Base-by-base conservation (phyloP, 2,113 vertebrate species). In the Chamaea fasciata region DNA sequence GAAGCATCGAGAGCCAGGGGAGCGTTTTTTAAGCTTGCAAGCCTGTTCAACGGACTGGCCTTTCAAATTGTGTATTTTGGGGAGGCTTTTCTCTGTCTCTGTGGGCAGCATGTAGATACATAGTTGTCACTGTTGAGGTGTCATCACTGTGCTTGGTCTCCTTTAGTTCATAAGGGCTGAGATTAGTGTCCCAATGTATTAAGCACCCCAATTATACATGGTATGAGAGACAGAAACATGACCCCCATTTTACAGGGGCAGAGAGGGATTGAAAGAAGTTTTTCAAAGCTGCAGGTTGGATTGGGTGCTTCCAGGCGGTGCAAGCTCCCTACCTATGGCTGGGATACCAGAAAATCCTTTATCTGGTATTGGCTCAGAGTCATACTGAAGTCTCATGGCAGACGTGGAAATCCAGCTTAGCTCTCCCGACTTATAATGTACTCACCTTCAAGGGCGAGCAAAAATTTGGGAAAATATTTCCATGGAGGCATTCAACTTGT, bases 131-230 rank as follows among this genome's bases (percentile, higher is more conserved):
- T 30, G 24, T 8, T 68, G 41, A 83, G 64, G n/a, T 87, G 37
- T 67, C 37, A 30, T 83, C 10, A 1, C 6, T 74, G 27, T 89
- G 31, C 67, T 83, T 90, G 27, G 80, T 87, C 71, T 92, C 26
- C 33, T n/a, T 46, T 60, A 10, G n/a, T 75, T 55, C 50, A 9
- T 33, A 27, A 21, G 42, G 10, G 13, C 47, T 59, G 27, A 47
- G 27, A 64, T 87, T 46, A 68, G 19, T 35, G 42, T 16, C 18
- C 63, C 6, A 2, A 56, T 57, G 31, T 44, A 23, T 60, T 63
- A 67, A 83, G 44, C 46, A 47, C 30, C 39, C n/a, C 0, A 0
- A 10, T 81, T 62, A 7, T 35, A 47, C 2, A 3, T 3, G 0
- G 5, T 15, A 13, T 42, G 39, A 80, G 49, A 62, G 33, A 22